Percentiles rank a stretch among this genome's conserved stretches.
Evolutionary conservation across 1,140 invertebrate genomes (phyloP).

Genomic region (Chymomyza costata): DNA sequence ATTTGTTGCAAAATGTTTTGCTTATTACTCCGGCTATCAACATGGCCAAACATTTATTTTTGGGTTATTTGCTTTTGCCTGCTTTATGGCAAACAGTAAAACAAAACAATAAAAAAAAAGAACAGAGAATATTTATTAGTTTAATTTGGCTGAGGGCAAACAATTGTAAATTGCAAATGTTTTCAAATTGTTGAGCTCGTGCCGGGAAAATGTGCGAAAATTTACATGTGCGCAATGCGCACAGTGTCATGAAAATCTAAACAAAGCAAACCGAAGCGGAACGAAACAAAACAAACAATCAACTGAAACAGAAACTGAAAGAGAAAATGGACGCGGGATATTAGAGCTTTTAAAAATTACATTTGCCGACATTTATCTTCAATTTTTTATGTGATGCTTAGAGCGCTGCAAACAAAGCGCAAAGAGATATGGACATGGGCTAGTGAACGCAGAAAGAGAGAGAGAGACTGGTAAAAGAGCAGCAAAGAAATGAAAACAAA

Average conservation of each 20-base stretch:
- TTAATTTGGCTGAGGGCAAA: slow-evolving; percentile 12
- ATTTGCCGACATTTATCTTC: slow-evolving; percentile 55
- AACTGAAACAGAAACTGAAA: background rate
- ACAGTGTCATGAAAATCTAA: slow-evolving; percentile 29
- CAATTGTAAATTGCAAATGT: background rate
- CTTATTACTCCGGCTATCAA: no score
- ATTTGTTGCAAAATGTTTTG: no score
- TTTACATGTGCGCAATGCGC: slow-evolving; percentile 12
- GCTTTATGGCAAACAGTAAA: no score
- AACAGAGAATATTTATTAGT: slow-evolving; percentile 25
- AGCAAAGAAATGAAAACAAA: slow-evolving; percentile 7
- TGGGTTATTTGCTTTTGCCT: no score
- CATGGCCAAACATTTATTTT: no score
- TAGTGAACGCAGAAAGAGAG: no score
- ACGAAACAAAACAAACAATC: background rate
- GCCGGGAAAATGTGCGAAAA: background rate
- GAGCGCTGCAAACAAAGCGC: background rate
- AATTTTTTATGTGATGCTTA: slow-evolving; percentile 37
- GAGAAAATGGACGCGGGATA: slow-evolving; percentile 39
- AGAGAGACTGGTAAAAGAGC: background rate
- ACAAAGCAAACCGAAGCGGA: slow-evolving; percentile 21
- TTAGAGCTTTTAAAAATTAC: slow-evolving; percentile 57
- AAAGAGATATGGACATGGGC: no score
- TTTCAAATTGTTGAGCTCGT: background rate
- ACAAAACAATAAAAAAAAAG: no score